Evolutionary conservation across 2,888 invertebrate species (phyloP).

Genomic region (Melieria crassipennis): DNA sequence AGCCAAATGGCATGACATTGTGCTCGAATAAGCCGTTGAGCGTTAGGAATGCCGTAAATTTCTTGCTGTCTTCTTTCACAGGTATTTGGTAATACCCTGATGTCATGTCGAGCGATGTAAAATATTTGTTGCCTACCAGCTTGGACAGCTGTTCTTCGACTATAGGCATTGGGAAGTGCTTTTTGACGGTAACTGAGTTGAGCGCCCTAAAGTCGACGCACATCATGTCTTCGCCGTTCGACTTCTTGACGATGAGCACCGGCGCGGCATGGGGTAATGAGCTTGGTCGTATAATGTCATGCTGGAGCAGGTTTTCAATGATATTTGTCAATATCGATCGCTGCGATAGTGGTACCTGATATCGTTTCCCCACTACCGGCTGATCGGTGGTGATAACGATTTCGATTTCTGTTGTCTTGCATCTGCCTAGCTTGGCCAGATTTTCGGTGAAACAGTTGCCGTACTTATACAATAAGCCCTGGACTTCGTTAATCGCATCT

Average conservation of each 20-base stretch:
- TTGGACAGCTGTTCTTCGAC: no score
- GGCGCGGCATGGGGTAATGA: conserved; percentile 11
- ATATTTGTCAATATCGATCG: conserved; percentile 18
- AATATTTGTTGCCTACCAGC: no score
- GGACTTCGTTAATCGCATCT: neutral
- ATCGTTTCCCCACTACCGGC: conserved; percentile 39
- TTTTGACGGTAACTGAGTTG: no score
- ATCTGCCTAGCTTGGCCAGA: conserved; percentile 28
- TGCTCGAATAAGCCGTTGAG: conserved; percentile 53
- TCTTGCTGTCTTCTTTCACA: conserved; percentile 42
- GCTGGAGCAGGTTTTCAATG: conserved; percentile 25
- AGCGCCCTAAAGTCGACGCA: neutral
- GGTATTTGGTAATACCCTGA: conserved; percentile 51
- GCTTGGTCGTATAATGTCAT: conserved; percentile 35
- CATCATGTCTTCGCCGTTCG: conserved; percentile 32
- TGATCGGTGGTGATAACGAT: conserved; percentile 33
- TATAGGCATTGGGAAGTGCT: no score
- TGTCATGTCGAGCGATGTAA: conserved; percentile 27
- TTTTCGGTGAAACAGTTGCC: conserved; percentile 34
- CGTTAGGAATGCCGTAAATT: conserved; percentile 27
- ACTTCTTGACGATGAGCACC: conserved; percentile 14
- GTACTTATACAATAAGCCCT: conserved; percentile 22
- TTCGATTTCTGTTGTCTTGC: conserved; percentile 36
- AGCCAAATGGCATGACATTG: conserved; percentile 55
- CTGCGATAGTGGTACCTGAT: conserved; percentile 32